Base-by-base conservation (phyloP, 2,888 invertebrate genomes). In the Pollenia griseotomentosa region DNA sequence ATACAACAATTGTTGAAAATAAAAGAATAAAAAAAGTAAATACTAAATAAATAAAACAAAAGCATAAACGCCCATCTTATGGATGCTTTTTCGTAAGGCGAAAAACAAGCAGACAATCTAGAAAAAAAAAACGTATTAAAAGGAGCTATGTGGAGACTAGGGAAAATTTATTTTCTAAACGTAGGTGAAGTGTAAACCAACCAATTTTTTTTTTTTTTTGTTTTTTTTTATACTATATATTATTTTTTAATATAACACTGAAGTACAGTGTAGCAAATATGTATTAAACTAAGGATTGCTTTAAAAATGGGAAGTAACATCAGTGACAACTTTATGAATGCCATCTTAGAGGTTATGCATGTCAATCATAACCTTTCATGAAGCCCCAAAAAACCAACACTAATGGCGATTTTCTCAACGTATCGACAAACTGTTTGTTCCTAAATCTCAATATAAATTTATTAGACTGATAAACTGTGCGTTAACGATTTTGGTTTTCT, bases 151-250 rank as follows among this genome's bases (percentile, higher is more conserved):
- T 71, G 63, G 16, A 61, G 66, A 19, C 55, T 71, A 59, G 65
- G 33, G 33, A 59, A 77, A 83, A 83, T 86, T 77, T 75, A 86
- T 86, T 75, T 61, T 14, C 55, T 53, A 12, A 51, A 70, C 66
- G 83, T 80, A 77, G 86, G 68, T 88, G 80, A 82, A 85, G 86
- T 83, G 78, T 80, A 73, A 81, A 85, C 48, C 42, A 70, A 19
- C 46, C 87, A 83, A 89, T 87, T 90, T 91, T 90, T 91, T 91
- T 90, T 89, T 89, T 89, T 89, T 83, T 51, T 8, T n/a, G 6
- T 53, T 8, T 46, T 77, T 61, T 55, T 63, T 19, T 40, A 2
- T n/a, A 33, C 33, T 33, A 33, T 44, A 53, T 57, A 42, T 57
- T 51, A 23, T 42, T 79, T 70, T 33, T 59, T 2, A 44, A 65